Base-by-base conservation (phyloP, 2,888 invertebrate species). In the Heliconius aoede region DNA sequence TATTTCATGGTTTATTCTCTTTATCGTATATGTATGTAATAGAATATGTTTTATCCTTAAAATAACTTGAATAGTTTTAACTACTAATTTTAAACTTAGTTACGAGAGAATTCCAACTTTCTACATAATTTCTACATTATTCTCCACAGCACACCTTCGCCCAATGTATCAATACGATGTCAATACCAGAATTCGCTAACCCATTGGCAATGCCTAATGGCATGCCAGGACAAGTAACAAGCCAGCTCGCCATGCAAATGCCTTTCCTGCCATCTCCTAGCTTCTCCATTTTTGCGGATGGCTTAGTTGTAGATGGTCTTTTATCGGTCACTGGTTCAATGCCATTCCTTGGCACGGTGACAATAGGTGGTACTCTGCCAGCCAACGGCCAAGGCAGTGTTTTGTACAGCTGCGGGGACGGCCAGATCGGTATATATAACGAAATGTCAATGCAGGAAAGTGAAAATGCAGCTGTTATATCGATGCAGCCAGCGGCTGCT, bases 301-400 rank as follows among this genome's bases (percentile, higher is more conserved):
- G 85, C 15, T 76, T 88, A 46, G 61, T 86, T 1, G 85, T 87
- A 26, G 85, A 85, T 32, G 88, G 88, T 3, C 75, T 79, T 13
- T 84, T 88, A 13, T 74, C 83, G 5, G 88, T 88, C 0, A 68
- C 79, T 4, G 88, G 88, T 0, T 84, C 79, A 1, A 65, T 88
- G 58, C 88, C 88, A 1, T 87, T 88, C 76, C 64, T 83, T 11
- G 84, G 87, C 32, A 82, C 87, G 1, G 86, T 88, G 18, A 82
- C 82, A n/a, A 68, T 88, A 4, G 86, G 85, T 24, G 88, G 88
- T 3, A n/a, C 82, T 0, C 65, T 88, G 5, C 86, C 86, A 18
- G 78, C 83, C 4, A 58, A 69, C 13, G 88, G 88, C 0, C 78
- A 75, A 24, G 83, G 86, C n/a, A 79, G 81, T 18, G 85, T 82